phyloP scores from a whole-genome alignment of 1,140 invertebrate species.

The Nautilus pompilius region DNA sequence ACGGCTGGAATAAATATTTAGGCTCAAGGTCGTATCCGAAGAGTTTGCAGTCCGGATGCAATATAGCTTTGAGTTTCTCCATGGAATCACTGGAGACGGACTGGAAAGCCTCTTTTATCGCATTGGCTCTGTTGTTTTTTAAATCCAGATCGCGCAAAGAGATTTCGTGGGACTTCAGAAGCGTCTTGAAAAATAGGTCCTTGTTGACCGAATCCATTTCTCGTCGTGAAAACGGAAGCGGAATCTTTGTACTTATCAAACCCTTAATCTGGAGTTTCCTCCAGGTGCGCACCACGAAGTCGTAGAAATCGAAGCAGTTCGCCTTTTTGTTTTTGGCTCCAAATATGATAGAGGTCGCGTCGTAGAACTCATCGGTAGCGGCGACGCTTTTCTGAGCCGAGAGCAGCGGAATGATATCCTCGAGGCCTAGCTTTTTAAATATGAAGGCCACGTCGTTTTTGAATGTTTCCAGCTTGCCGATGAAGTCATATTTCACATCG shows the following conservation, averaged over 20 bases:
- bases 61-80: neutral
- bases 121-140: constrained; percentile 4
- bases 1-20: too few relatives aligned
- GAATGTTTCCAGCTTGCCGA: constrained; percentile 48
- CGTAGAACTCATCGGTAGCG: neutral
- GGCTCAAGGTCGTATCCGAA: constrained; percentile 14
- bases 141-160: neutral
- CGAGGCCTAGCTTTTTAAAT: constrained; percentile 13
- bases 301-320: constrained; percentile 1
- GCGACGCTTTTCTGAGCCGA: neutral
- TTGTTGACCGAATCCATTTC: neutral
- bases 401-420: neutral
- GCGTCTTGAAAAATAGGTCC: neutral
- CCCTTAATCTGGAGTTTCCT: constrained; percentile 11
- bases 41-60: constrained; percentile 13
- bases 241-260: constrained; percentile 3
- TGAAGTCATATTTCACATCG: constrained; percentile 39
- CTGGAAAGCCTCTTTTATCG: constrained; percentile 8
- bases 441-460: constrained; percentile 31
- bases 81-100: constrained; percentile 1
- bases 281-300: constrained; percentile 3
- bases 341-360: constrained; percentile 6
- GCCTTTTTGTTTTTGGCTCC: neutral
- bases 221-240: constrained; percentile 5
- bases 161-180: neutral